Conservation (phyloP, 2,113 vertebrate genomes). For the Oreochromis tanganicae region DNA sequence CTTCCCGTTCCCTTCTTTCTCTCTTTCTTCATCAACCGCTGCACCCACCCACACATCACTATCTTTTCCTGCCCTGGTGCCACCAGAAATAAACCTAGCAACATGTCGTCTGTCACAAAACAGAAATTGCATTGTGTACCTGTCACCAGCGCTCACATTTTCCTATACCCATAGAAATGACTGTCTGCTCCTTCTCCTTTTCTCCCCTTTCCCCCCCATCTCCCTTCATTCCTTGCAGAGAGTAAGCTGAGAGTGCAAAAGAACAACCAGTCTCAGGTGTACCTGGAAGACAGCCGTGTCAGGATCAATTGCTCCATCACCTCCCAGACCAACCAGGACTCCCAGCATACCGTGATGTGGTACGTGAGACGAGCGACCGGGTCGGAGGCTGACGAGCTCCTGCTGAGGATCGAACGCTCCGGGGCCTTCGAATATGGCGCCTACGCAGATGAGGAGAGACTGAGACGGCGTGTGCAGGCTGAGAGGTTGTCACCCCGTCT, state of each 20-base stretch:
- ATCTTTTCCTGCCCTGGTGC: slow-evolving; percentile 29
- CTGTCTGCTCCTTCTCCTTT: background rate
- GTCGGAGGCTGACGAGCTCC: slow-evolving; percentile 81
- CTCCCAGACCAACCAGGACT: slow-evolving; percentile 86
- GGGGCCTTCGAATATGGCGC: slow-evolving; percentile 87
- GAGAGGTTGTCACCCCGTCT: slow-evolving; percentile 82
- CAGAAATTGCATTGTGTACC: slow-evolving; percentile 47
- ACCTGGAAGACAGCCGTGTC: slow-evolving; percentile 87
- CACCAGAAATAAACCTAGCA: slow-evolving; percentile 40
- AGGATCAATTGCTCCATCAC: slow-evolving; percentile 86
- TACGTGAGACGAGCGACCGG: slow-evolving; percentile 80
- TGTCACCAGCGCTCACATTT: slow-evolving; percentile 29
- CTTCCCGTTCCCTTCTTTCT: background rate
- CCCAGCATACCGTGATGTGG: slow-evolving; percentile 90
- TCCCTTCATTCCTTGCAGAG: slow-evolving; percentile 64
- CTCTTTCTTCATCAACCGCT: slow-evolving; percentile 19
- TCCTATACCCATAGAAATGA: slow-evolving; percentile 12
- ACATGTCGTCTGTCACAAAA: slow-evolving; percentile 41
- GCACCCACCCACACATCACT: slow-evolving; percentile 8
- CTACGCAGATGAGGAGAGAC: slow-evolving; percentile 86
- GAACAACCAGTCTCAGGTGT: slow-evolving; percentile 81
- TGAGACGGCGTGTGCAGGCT: slow-evolving; percentile 85
- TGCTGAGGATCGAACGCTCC: slow-evolving; percentile 86
- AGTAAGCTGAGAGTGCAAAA: slow-evolving; percentile 90
- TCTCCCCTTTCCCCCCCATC: background rate